These are phyloP conservation scores for Stegana nigrithorax DNA, from an alignment of 2,888 invertebrate species.

Conservation along the genomic window DNA sequence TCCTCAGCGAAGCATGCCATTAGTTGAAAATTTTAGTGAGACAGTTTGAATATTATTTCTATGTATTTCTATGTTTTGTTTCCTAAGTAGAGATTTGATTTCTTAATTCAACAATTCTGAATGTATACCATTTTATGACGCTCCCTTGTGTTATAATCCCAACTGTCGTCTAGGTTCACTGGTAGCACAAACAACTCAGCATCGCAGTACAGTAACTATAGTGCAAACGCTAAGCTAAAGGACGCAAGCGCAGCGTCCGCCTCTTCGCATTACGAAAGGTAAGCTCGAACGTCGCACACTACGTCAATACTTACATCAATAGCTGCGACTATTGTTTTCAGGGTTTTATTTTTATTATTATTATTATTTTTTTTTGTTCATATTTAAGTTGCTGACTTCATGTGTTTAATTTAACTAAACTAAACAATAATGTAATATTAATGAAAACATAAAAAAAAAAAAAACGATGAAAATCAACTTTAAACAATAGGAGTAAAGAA, in stretches of 20 bases:
- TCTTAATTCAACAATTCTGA: background rate
- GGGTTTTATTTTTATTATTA: background rate
- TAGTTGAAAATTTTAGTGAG: no score
- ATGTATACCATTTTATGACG: background rate
- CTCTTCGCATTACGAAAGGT: constrained; percentile 68
- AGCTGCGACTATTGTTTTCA: background rate
- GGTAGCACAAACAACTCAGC: constrained; percentile 68
- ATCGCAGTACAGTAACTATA: constrained; percentile 69
- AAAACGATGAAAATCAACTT: no score
- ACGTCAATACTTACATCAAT: no score
- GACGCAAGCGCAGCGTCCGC: constrained; percentile 65
- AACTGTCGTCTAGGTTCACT: constrained; percentile 66
- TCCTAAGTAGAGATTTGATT: no score
- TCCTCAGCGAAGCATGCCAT: no score
- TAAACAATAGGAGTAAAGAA: no score
- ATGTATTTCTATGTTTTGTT: no score
- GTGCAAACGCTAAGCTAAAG: constrained; percentile 68
- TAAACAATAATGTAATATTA: no score
- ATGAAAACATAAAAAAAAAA: no score
- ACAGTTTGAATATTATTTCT: no score
- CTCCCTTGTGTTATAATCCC: constrained; percentile 11
- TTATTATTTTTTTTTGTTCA: background rate
- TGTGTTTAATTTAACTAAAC: no score
- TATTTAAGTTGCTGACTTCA: no score
- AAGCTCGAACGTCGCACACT: constrained; percentile 36